Evolutionary conservation across 2,888 invertebrate species (phyloP).

Genomic region (Odontomyia ornata): DNA sequence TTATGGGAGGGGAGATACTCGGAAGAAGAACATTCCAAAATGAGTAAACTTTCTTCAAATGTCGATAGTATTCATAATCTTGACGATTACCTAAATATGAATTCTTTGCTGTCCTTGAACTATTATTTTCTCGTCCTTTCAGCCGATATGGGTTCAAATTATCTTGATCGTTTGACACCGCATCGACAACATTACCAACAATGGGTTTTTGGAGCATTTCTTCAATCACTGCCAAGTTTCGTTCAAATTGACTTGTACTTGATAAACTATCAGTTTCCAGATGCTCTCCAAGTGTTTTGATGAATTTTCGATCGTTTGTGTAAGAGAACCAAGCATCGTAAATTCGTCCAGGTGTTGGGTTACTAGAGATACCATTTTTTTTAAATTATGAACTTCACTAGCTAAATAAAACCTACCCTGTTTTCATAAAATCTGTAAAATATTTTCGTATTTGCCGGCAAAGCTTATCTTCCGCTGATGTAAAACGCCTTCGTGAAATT

Average conservation of each 20-base stretch:
- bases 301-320: conserved; percentile 59
- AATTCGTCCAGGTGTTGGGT: conserved; percentile 67
- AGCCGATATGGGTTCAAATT: conserved; percentile 48
- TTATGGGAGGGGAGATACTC: conserved; percentile 46
- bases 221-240: conserved; percentile 57
- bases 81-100: conserved; percentile 54
- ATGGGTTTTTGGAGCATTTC: conserved; percentile 54
- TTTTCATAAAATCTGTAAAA: conserved; percentile 68
- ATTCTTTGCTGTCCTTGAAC: conserved; percentile 32
- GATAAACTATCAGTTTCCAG: conserved; percentile 44
- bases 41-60: conserved; percentile 59
- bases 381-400: neutral
- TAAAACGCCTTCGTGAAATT: conserved; percentile 71
- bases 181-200: conserved; percentile 43
- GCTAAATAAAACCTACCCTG: conserved; percentile 60
- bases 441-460: conserved; percentile 66
- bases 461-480: conserved; percentile 68
- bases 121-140: conserved; percentile 22
- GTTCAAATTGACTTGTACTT: conserved; percentile 51
- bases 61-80: conserved; percentile 58
- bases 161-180: conserved; percentile 50
- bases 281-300: conserved; percentile 59
- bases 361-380: conserved; percentile 51
- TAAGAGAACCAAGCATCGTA: conserved; percentile 71
- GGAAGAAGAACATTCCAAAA: conserved; percentile 62